Evolutionary conservation across 2,113 vertebrate genomes (phyloP).

Genomic region (Barnardius zonarius): DNA sequence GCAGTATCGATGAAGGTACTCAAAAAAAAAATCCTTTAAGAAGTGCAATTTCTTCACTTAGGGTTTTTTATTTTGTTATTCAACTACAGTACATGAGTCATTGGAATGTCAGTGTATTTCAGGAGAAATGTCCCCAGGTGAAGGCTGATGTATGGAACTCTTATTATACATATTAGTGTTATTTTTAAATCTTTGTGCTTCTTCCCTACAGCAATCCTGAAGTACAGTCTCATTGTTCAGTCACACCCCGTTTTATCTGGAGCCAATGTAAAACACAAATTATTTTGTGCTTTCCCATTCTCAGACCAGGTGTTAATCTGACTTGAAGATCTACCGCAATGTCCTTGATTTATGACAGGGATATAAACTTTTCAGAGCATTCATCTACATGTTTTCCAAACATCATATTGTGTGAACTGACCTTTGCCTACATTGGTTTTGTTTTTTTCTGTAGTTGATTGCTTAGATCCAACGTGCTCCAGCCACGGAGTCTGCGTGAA

Average conservation of each 20-base stretch:
- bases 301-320: neutral
- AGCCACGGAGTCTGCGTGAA: slow-evolving; percentile 95
- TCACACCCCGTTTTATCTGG: neutral
- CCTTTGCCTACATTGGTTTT: neutral
- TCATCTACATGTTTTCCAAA: neutral
- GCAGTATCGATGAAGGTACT: neutral
- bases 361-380: neutral
- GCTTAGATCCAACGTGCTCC: slow-evolving; percentile 93
- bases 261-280: neutral
- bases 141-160: neutral
- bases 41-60: neutral
- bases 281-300: neutral
- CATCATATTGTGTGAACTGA: neutral
- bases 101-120: neutral
- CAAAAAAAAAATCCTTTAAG: neutral
- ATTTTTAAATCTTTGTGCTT: neutral
- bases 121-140: neutral
- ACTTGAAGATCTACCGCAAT: neutral
- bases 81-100: neutral
- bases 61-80: neutral
- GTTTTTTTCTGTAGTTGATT: slow-evolving; percentile 81
- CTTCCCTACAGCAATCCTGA: neutral
- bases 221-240: neutral
- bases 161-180: neutral
- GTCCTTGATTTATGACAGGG: neutral